phyloP scores from a whole-genome alignment of 2,797 vertebrate species.

The Micromesistius poutassou region DNA sequence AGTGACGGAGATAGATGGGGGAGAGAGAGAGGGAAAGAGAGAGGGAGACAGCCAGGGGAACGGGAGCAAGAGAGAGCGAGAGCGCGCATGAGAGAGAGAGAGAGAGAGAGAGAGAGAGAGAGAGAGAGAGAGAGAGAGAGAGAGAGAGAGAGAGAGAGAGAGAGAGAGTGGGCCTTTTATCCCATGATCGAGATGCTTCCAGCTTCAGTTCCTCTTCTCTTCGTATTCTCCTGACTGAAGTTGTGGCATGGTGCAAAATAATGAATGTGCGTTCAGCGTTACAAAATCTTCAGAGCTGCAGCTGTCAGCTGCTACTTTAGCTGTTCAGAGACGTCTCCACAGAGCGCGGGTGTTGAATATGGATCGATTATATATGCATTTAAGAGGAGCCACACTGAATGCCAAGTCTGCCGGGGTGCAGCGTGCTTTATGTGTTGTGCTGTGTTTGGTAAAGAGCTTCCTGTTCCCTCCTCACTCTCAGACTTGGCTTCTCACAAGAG shows the following conservation, averaged over 20 bases:
- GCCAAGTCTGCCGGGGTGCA: neutral
- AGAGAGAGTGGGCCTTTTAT: conserved; percentile 21
- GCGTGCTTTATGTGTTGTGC: neutral
- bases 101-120: neutral
- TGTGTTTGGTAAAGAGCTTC: neutral
- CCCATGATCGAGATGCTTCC: conserved; percentile 19
- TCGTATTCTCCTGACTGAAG: conserved; percentile 10
- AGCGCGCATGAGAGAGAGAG: neutral
- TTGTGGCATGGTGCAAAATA: conserved; percentile 20
- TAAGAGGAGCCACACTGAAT: neutral
- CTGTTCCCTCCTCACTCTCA: neutral
- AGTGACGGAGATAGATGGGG: neutral
- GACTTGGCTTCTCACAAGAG: neutral
- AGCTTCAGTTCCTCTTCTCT: neutral
- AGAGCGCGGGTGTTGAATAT: neutral
- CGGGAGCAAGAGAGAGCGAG: no score
- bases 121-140: neutral
- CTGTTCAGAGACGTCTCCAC: conserved; percentile 8
- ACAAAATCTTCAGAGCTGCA: conserved; percentile 40
- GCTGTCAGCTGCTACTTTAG: conserved; percentile 32
- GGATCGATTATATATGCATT: neutral
- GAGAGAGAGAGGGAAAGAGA: neutral
- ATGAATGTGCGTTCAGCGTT: conserved; percentile 23
- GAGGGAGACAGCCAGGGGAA: neutral
- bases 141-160: neutral